phyloP scores from a whole-genome alignment of 1,140 invertebrate species.

The Drosophila obscura region DNA sequence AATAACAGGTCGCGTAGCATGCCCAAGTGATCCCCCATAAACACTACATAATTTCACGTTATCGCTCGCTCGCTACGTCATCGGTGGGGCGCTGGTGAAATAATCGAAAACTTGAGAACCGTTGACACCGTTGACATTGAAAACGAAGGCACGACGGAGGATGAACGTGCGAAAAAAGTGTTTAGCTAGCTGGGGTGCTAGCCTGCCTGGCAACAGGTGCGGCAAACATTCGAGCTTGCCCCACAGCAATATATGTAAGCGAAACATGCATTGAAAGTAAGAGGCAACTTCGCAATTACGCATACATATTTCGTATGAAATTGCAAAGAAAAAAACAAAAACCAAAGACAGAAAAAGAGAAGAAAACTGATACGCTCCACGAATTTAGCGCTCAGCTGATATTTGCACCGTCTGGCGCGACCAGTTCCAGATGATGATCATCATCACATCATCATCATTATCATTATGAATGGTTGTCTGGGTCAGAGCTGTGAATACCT shows the following conservation, averaged over 20 bases:
- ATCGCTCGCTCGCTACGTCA: constrained; percentile 57
- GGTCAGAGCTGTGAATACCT: constrained; percentile 34
- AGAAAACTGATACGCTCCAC: constrained; percentile 25
- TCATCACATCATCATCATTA: constrained; percentile 32
- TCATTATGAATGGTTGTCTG: constrained; percentile 36
- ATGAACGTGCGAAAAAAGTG: constrained; percentile 58
- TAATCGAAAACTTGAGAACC: constrained; percentile 44
- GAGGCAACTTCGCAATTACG: constrained; percentile 48
- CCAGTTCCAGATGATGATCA: constrained; percentile 22
- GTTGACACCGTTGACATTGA: constrained; percentile 74
- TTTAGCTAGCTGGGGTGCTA: neutral
- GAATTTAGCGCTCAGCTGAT: constrained; percentile 65
- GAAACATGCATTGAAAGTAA: constrained; percentile 44
- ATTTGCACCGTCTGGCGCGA: constrained; percentile 53
- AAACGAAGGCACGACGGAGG: constrained; percentile 39
- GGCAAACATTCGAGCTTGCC: constrained; percentile 18
- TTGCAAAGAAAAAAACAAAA: constrained; percentile 24
- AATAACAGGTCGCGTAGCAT: neutral
- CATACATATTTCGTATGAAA: constrained; percentile 39
- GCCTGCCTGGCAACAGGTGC: constrained; percentile 66
- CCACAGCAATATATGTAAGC: neutral
- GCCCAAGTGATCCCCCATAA: constrained; percentile 34
- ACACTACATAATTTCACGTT: constrained; percentile 17
- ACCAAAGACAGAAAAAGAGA: constrained; percentile 11
- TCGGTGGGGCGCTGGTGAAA: constrained; percentile 58